Conservation (phyloP, 2,113 vertebrate genomes). For the Accipiter virgatus region DNA sequence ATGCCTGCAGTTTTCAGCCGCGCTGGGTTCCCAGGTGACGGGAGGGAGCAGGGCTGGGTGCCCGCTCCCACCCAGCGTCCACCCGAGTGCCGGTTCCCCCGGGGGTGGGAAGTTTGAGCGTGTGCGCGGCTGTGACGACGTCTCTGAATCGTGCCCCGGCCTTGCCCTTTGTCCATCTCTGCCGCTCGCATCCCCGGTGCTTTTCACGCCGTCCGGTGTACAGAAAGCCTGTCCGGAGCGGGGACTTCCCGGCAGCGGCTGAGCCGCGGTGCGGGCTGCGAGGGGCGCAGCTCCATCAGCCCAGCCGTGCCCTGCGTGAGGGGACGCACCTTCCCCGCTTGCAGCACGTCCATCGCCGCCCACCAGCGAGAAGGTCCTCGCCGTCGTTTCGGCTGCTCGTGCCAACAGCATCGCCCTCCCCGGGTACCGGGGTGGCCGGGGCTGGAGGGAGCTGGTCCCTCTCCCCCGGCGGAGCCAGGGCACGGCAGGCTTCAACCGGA, state of each 20-base stretch:
- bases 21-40: not conserved
- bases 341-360: rapidly evolving
- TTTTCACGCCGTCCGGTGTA: rapidly evolving
- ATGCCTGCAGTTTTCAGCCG: not conserved
- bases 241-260: not conserved
- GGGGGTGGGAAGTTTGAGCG: rapidly evolving
- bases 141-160: not conserved
- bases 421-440: rapidly evolving
- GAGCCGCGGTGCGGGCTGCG: not conserved
- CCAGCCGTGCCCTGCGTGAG: rapidly evolving
- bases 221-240: not conserved
- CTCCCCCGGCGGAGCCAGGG: not conserved
- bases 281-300: not conserved
- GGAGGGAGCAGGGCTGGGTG: not conserved
- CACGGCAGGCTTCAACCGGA: not conserved
- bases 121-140: rapidly evolving
- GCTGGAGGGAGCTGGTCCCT: not conserved
- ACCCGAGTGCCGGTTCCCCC: rapidly evolving
- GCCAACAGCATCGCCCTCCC: not conserved
- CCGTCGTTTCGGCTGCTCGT: rapidly evolving
- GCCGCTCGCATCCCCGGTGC: not conserved
- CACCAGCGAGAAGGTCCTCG: not conserved
- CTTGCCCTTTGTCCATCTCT: not conserved
- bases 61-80: rapidly evolving
- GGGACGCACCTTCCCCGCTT: not conserved